Base-by-base conservation (phyloP, 92 coral and sea anemone species). In the Phenganax subtilis region DNA sequence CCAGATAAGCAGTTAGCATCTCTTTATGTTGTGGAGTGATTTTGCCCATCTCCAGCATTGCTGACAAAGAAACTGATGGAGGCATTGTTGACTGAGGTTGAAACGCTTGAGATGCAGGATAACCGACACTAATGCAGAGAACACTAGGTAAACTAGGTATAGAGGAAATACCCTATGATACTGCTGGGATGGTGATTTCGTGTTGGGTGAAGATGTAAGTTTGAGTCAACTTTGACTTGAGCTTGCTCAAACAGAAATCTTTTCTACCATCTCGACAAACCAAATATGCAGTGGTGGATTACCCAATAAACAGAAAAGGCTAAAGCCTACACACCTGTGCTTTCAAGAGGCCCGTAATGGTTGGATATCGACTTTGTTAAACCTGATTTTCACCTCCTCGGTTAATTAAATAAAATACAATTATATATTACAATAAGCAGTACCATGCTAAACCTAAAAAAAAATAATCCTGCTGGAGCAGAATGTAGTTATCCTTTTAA, bases 31-130 rank as follows among this genome's bases (percentile, higher is more conserved):
- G 89, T 61, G 77, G 77, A 5, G 84, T 88, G n/a, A 90, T 31
- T 80, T 85, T 87, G 6, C 89, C 90, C 54, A 85, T 75, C 63
- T 86, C 84, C 70, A 90, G 84, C 85, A 90, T 90, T 75, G 67
- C 75, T 57, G 86, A 85, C 16, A 90, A 80, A 1, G 91, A 75
- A 29, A 90, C 85, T 57, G 89, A 83, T 73, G 87, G 88, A 47
- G 88, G 71, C 71, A 89, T 71, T 84, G 54, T 84, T 16, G 27
- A 63, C 16, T 63, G 70, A 25, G 28, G 70, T 63, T 31, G 28
- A 63, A 63, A 63, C 28, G 70, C n/a, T 16, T 63, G 70, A 7
- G n/a, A 31, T 63, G 8, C 9, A 25, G 28, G 28, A 63, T 20
- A 20, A 20, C 25, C 25, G 25, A 20, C 25, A 20, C 25, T 70